Evolutionary conservation across 2,888 invertebrate species (phyloP), one percentile per base, ranked within the genome.

Genomic region (Drosophila lutescens): DNA sequence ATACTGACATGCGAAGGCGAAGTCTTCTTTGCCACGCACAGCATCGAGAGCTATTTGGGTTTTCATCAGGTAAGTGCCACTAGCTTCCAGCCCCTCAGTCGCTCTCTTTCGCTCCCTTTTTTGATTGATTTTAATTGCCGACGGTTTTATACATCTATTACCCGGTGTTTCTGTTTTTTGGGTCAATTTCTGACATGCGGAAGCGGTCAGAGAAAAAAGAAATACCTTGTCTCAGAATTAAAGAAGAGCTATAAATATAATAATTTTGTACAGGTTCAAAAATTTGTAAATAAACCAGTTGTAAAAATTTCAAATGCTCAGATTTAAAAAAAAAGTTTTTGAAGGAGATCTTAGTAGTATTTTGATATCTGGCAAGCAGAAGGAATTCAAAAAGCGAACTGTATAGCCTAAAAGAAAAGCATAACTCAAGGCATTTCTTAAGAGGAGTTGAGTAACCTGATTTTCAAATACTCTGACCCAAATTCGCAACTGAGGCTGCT

Each of bases 1-100:
- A 98, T 99, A 91, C 94, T 99, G 79, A 99, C 98, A 82, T 98
- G 98, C 93, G 99, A 99, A 92, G 99, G 99, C 75, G 99, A 99
- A 93, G 99, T 99, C 55, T 99, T 99, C 94, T 99, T 99, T 93
- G 99, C 99, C 68, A 99, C 99, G 76, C 98, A 99, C 94, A 99
- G 98, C 93, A 99, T 99, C 92, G 99, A 99, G 94, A 98, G 98
- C 93, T 99, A 99, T 94, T 95, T 99, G 91, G 99, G 99, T 93
- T 99, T 99, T 94, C 99, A 99, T 94, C 99, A 99, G 96, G 99
- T 99, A 94, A 93, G 93, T 92, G 74, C 67, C 69, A 50, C 55
- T 44, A 59, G 40, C 34, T 34, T 15, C 58, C 53, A 17, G 38
- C 20, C 32, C 51, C 40, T 30, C 59, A 10, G 12, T 12, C 2